Evolutionary conservation across 2,888 invertebrate species (phyloP).

Genomic region (Reticulitermes lucifugus): DNA sequence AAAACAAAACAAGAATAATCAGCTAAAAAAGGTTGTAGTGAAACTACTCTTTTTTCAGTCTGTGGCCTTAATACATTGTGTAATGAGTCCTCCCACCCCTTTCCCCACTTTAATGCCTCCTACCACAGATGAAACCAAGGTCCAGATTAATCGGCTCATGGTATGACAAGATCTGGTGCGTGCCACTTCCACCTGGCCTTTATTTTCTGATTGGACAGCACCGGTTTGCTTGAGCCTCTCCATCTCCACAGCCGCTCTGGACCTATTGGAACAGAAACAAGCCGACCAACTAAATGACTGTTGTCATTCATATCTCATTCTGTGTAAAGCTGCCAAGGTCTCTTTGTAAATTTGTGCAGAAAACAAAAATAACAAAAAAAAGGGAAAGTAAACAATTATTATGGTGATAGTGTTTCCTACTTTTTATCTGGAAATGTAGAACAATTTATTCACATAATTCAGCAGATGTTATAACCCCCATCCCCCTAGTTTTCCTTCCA

Average conservation of each 20-base stretch:
- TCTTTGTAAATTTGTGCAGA: constrained; percentile 50
- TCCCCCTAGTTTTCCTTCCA: constrained; percentile 41
- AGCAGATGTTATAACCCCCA: constrained; percentile 31
- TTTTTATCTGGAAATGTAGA: constrained; percentile 47
- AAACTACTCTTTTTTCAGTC: constrained; percentile 54
- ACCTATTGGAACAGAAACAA: constrained; percentile 20
- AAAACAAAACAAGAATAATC: constrained; percentile 45
- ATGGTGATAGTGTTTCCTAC: constrained; percentile 52
- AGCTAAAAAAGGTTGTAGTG: constrained; percentile 51
- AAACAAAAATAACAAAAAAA: constrained; percentile 39
- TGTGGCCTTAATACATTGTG: constrained; percentile 54
- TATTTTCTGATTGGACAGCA: constrained; percentile 17
- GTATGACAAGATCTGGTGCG: background rate
- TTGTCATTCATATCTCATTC: constrained; percentile 47
- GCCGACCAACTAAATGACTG: constrained; percentile 41
- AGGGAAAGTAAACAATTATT: constrained; percentile 41
- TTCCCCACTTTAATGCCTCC: constrained; percentile 40
- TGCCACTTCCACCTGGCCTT: background rate
- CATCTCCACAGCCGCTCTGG: background rate
- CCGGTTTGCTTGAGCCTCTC: constrained; percentile 2
- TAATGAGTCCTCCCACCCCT: constrained; percentile 47
- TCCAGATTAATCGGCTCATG: constrained; percentile 20
- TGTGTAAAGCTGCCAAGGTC: constrained; percentile 44
- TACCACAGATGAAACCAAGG: background rate
- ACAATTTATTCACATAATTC: constrained; percentile 30